Evolutionary conservation across 2,797 vertebrate species (phyloP), one percentile per base, ranked within the genome.

Genomic region (Pogoniulus pusillus): DNA sequence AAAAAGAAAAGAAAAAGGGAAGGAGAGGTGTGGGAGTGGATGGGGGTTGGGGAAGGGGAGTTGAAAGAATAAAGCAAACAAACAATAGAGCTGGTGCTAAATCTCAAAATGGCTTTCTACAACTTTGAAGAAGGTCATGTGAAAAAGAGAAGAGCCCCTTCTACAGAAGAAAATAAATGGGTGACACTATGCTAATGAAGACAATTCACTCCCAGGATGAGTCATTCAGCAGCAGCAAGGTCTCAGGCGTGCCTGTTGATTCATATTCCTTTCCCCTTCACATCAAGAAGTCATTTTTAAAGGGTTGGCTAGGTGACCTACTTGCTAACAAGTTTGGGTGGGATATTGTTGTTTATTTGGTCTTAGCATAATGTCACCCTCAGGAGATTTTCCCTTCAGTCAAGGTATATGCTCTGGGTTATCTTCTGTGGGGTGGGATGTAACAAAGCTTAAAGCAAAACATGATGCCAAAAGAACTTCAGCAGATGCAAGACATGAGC

Each of bases 171-270:
- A 94, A 92, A 87, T 62, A 80, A 57, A 89, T 85, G 84, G 94
- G 86, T 96, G 96, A 96, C 96, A 78, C 74, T 96, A 96, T 96
- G 95, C 86, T 96, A 96, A 97, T 96, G 76, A 94, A 94, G 64
- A 79, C 59, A 73, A 70, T 96, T 95, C 89, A 55, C 53, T 96
- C 81, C 45, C 90, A 51, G 41, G 72, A 95, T 94, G 94, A 97
- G 81, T 96, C 96, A 97, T 74, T 93, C 84, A 22, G 69, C 78
- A 84, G 76, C 88, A 60, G 55, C 59, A 85, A 87, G 79, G 85
- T 92, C 84, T 91, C 71, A 91, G n/a, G 96, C 85, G 68, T 96
- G 96, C 96, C 96, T 97, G 94, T 97, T 96, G 96, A 96, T 96
- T 96, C 93, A 89, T 94, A 85, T 91, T 88, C 89, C 91, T 93